These are phyloP conservation scores for Rhea pennata DNA, from an alignment of 2,113 vertebrate species.

Conservation along the genomic window DNA sequence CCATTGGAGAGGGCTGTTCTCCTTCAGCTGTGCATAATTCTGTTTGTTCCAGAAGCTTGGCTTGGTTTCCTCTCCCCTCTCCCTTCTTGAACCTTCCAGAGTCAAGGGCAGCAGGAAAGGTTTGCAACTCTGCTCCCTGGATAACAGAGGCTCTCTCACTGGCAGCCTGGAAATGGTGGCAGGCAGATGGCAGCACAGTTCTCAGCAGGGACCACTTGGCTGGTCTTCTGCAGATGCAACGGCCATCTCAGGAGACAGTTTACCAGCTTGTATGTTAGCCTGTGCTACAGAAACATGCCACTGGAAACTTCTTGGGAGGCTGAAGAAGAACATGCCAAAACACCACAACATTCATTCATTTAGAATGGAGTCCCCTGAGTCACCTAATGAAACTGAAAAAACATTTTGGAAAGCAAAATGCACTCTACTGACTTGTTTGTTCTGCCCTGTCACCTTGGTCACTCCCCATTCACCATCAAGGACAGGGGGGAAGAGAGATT, in stretches of 20 bases:
- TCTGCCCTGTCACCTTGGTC: background rate
- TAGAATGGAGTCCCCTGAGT: background rate
- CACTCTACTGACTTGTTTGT: background rate
- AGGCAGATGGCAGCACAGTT: background rate
- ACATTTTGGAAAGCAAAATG: background rate
- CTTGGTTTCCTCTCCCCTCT: background rate
- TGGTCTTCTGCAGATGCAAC: background rate
- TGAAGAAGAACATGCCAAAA: background rate
- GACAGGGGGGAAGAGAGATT: background rate
- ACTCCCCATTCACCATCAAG: background rate
- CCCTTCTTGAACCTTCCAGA: background rate
- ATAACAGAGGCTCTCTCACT: background rate
- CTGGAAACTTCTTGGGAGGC: background rate
- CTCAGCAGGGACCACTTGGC: accelerated
- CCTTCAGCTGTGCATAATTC: background rate
- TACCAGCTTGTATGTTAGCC: background rate
- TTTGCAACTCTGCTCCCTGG: background rate
- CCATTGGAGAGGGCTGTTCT: accelerated
- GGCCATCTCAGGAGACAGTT: background rate
- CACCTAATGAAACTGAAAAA: background rate
- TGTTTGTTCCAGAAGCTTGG: background rate
- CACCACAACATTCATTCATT: background rate
- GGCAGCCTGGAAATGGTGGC: background rate
- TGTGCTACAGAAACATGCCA: background rate
- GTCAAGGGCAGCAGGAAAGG: background rate